A percentile compares a stretch with the other conserved stretches of the same genome.
Conservation (phyloP, 2,888 invertebrate genomes). For the Noctua janthe region DNA sequence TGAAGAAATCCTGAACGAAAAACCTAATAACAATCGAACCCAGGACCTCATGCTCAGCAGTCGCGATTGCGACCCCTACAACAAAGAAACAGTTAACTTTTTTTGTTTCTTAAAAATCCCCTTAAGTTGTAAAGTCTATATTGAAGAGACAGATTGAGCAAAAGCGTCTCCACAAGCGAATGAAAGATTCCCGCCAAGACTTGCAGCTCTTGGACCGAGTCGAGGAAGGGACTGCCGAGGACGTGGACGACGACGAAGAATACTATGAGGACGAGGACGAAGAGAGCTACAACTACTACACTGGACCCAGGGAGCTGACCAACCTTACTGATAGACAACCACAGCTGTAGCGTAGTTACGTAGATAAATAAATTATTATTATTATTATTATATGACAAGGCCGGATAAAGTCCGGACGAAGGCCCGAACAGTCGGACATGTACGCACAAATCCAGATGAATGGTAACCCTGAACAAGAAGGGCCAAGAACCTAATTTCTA, state of each 20-base stretch:
- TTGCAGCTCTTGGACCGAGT: conserved; percentile 57
- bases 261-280: conserved; percentile 69
- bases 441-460: background rate
- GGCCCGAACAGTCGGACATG: background rate
- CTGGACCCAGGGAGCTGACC: conserved; percentile 67
- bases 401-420: background rate
- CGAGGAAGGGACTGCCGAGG: conserved; percentile 39
- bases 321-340: conserved; percentile 9
- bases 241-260: conserved; percentile 69
- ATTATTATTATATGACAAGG: too few relatives aligned
- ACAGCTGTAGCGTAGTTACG: conserved; percentile 40
- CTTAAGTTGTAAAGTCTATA: too few relatives aligned
- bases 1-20: too few relatives aligned
- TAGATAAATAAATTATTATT: conserved; percentile 51
- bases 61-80: too few relatives aligned
- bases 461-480: background rate
- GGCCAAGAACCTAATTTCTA: background rate
- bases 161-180: conserved; percentile 79
- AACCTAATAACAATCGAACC: too few relatives aligned
- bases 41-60: too few relatives aligned
- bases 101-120: too few relatives aligned
- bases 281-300: conserved; percentile 61
- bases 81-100: too few relatives aligned
- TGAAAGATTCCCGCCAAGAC: conserved; percentile 70
- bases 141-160: conserved; percentile 77